These are phyloP conservation scores for Hephaestus fuliginosus DNA, from an alignment of 2,797 vertebrate species.

Conservation along the genomic window DNA sequence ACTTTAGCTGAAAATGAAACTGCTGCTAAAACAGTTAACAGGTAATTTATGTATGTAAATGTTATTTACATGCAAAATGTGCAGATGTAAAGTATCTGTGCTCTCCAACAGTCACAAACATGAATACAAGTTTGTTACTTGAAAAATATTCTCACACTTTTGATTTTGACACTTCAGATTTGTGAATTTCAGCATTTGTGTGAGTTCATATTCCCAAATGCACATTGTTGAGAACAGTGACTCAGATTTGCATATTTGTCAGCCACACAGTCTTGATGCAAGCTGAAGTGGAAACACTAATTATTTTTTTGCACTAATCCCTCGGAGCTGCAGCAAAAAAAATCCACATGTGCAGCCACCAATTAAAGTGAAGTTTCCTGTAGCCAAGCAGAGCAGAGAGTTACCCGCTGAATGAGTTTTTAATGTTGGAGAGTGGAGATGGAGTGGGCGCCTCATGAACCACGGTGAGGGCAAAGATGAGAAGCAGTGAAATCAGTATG, in stretches of 20 bases:
- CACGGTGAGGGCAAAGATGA: background rate
- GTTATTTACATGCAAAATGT: background rate
- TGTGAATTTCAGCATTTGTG: background rate
- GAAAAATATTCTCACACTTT: background rate
- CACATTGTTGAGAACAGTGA: background rate
- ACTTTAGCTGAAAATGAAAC: background rate
- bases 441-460: background rate
- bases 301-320: slow-evolving; percentile 49
- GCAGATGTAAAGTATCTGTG: background rate
- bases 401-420: slow-evolving; percentile 9
- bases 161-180: background rate
- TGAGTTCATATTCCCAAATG: background rate
- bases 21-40: background rate
- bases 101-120: background rate
- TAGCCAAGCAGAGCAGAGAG: background rate
- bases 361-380: slow-evolving; percentile 22
- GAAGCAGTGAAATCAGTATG: background rate
- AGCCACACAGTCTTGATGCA: slow-evolving; percentile 9
- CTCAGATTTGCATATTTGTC: slow-evolving; percentile 23
- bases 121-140: background rate
- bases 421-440: background rate
- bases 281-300: slow-evolving; percentile 35
- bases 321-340: slow-evolving; percentile 14
- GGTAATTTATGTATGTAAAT: no score
- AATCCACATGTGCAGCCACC: slow-evolving; percentile 10